Conservation (phyloP, 1,140 invertebrate species). For the Polyergus mexicanus region DNA sequence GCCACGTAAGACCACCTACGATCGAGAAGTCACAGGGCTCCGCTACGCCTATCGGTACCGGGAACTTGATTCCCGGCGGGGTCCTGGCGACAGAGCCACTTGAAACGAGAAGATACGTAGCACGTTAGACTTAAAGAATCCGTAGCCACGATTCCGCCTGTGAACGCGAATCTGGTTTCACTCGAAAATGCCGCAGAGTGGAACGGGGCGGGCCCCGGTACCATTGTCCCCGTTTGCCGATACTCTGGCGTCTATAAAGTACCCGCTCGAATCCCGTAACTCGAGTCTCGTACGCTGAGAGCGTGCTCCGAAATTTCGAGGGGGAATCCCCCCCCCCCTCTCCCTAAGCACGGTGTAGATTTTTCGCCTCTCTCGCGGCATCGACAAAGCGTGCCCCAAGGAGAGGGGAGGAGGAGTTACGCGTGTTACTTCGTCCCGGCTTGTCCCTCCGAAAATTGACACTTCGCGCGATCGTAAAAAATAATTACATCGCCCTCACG, state of each 20-base stretch:
- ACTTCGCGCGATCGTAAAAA: slow-evolving; percentile 15
- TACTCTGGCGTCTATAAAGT: slow-evolving; percentile 25
- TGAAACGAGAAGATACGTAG: slow-evolving; percentile 20
- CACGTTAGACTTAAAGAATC: slow-evolving; percentile 1
- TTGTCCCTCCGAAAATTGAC: slow-evolving; percentile 13
- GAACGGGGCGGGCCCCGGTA: background rate
- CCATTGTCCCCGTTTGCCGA: slow-evolving; percentile 50
- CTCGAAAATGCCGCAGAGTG: slow-evolving; percentile 23
- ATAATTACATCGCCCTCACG: background rate
- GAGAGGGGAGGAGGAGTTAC: background rate
- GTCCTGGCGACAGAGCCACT: slow-evolving; percentile 31
- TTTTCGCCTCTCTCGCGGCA: slow-evolving; percentile 14
- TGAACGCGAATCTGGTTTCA: slow-evolving; percentile 56
- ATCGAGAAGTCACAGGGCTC: background rate
- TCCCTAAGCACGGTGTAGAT: background rate
- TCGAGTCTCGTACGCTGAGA: background rate
- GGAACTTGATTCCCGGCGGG: background rate
- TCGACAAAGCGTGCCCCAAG: slow-evolving; percentile 8
- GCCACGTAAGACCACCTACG: background rate
- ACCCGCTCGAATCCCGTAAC: slow-evolving; percentile 15
- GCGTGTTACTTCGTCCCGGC: too few species aligned
- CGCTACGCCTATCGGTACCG: slow-evolving; percentile 4
- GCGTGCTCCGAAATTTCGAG: slow-evolving; percentile 18
- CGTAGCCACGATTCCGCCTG: slow-evolving; percentile 15
- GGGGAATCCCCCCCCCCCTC: too few species aligned